Evolutionary conservation across 2,888 invertebrate species (phyloP).

Genomic region (Hipparchia semele): DNA sequence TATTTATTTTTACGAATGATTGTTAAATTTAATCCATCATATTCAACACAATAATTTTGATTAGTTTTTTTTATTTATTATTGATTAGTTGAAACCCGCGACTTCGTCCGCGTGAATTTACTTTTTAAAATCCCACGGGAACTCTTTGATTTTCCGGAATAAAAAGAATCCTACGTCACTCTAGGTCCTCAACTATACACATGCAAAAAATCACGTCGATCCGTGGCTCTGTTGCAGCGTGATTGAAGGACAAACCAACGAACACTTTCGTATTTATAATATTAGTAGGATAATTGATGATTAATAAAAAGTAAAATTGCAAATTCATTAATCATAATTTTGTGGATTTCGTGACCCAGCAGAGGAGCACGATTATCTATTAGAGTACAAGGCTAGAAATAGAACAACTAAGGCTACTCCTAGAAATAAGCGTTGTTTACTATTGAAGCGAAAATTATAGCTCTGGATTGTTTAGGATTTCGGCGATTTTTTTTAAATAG

Average conservation of each 20-base stretch:
- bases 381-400: neutral
- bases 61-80: neutral
- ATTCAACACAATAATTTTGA: neutral
- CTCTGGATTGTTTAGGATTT: neutral
- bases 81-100: too few relatives aligned
- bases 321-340: neutral
- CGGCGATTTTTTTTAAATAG: neutral
- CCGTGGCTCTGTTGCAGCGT: too few relatives aligned
- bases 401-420: neutral
- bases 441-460: neutral
- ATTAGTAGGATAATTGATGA: neutral
- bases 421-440: neutral
- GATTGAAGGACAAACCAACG: too few relatives aligned
- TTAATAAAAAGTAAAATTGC: neutral
- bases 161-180: too few relatives aligned
- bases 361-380: neutral
- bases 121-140: too few relatives aligned
- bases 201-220: too few relatives aligned
- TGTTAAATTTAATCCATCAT: neutral
- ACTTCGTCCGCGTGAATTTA: too few relatives aligned
- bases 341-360: neutral
- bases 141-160: too few relatives aligned
- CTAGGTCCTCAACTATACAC: too few relatives aligned
- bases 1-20: neutral
- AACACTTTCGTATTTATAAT: too few relatives aligned